Percentiles rank a stretch among this genome's conserved stretches.
These are phyloP conservation scores for Amiota communis DNA, from an alignment of 2,888 invertebrate species.

Conservation along the genomic window DNA sequence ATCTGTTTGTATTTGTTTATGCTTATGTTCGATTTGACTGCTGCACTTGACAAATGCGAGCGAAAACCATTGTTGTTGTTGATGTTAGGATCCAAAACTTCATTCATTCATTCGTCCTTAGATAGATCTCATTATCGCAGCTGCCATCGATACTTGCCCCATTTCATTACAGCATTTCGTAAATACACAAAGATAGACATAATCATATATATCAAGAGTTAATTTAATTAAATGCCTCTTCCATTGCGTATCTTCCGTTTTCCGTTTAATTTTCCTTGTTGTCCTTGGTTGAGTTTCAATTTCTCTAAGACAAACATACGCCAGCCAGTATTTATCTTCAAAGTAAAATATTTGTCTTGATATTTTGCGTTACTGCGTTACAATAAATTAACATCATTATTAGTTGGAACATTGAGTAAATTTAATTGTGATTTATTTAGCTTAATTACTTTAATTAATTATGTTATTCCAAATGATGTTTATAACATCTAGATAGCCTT, in stretches of 20 bases:
- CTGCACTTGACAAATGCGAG: slow-evolving; percentile 2
- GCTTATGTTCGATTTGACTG: background rate
- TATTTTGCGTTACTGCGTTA: background rate
- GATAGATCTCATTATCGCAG: background rate
- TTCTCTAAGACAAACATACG: background rate
- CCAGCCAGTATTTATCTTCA: background rate
- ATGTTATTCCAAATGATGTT: no score
- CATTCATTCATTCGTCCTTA: background rate
- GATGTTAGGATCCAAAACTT: background rate
- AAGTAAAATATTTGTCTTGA: slow-evolving; percentile 20
- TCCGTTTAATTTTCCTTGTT: background rate
- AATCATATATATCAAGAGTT: slow-evolving; percentile 16
- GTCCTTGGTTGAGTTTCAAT: slow-evolving; percentile 6
- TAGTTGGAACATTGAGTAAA: slow-evolving; percentile 10
- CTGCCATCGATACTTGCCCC: background rate
- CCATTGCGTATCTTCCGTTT: background rate
- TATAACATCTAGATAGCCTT: no score
- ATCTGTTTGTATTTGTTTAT: background rate
- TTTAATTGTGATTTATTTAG: slow-evolving; percentile 25
- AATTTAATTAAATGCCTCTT: slow-evolving; percentile 23
- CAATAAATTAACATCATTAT: slow-evolving; percentile 13
- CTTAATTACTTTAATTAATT: background rate
- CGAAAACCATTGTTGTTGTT: background rate
- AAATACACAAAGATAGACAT: background rate
- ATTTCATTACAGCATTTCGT: background rate